Conservation (phyloP, 2,797 vertebrate genomes). For the Falco novaeseelandiae region DNA sequence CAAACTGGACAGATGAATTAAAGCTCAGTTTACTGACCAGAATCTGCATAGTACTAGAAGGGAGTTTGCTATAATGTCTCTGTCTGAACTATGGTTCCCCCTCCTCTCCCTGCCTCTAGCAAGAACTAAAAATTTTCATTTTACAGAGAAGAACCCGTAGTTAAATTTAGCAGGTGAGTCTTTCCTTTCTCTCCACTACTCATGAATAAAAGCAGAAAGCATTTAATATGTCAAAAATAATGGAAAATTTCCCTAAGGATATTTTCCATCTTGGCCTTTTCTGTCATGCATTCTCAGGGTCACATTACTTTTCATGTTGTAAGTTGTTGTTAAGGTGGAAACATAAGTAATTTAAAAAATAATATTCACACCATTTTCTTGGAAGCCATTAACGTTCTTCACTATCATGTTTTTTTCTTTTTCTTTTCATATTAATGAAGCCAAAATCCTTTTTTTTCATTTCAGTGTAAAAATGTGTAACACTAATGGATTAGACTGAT, state of each 20-base stretch:
- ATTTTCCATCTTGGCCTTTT: slow-evolving; percentile 25
- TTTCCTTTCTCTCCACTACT: background rate
- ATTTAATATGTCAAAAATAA: slow-evolving; percentile 32
- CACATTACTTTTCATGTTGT: background rate
- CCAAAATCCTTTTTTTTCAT: slow-evolving; percentile 7
- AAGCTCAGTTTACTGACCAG: background rate
- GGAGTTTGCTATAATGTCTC: background rate
- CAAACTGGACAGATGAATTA: background rate
- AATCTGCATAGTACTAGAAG: background rate
- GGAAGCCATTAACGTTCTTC: background rate
- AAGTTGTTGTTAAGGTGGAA: background rate
- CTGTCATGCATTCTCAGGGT: background rate
- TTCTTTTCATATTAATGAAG: background rate
- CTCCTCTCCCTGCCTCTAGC: rapidly evolving
- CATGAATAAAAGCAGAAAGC: slow-evolving; percentile 4
- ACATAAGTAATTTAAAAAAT: slow-evolving; percentile 48
- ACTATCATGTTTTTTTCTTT: background rate
- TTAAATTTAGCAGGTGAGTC: background rate
- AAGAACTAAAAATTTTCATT: background rate
- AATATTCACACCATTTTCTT: background rate
- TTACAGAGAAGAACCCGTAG: background rate
- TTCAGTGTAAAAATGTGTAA: background rate
- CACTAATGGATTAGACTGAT: slow-evolving; percentile 31
- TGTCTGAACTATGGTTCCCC: background rate
- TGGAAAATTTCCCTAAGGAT: background rate